Percentiles rank a stretch among this genome's conserved stretches.
Conservation (phyloP, 1,140 invertebrate species). For the Antheraea pernyi region DNA sequence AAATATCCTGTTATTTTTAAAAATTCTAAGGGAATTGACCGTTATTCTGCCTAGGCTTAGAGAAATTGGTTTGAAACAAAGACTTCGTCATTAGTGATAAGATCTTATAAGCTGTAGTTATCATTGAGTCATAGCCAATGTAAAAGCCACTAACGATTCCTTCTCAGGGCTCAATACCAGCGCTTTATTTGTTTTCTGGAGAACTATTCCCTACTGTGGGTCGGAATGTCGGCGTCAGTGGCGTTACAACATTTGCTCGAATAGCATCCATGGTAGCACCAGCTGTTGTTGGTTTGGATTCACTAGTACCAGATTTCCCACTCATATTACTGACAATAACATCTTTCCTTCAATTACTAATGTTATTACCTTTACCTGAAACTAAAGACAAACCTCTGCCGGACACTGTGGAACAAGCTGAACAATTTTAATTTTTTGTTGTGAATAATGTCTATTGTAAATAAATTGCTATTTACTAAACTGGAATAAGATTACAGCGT, state of each 20-base stretch:
- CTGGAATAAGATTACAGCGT: too few relatives aligned
- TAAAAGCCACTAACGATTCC: conserved; percentile 8
- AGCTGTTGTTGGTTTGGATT: conserved; percentile 81
- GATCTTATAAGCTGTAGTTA: too few relatives aligned
- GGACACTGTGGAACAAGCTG: conserved; percentile 64
- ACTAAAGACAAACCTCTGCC: conserved; percentile 60
- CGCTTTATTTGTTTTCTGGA: conserved; percentile 83
- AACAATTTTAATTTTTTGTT: conserved; percentile 23
- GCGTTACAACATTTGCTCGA: conserved; percentile 81
- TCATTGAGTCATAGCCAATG: too few relatives aligned
- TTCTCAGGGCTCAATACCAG: conserved; percentile 78
- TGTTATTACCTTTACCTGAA: conserved; percentile 65
- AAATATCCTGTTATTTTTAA: too few relatives aligned
- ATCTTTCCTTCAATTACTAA: conserved; percentile 48
- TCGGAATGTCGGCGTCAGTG: conserved; percentile 83
- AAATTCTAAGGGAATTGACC: too few relatives aligned
- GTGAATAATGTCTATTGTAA: too few relatives aligned
- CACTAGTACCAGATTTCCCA: conserved; percentile 56
- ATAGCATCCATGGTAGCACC: conserved; percentile 85
- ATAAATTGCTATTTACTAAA: too few relatives aligned
- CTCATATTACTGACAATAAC: conserved; percentile 51
- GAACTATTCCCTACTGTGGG: conserved; percentile 85
- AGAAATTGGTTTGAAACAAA: too few relatives aligned
- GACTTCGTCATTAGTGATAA: too few relatives aligned
- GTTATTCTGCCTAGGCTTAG: too few relatives aligned